A percentile compares a stretch with the other conserved stretches of the same genome.
Conservation (phyloP, 2,888 invertebrate species). For the Agrochola circellaris region DNA sequence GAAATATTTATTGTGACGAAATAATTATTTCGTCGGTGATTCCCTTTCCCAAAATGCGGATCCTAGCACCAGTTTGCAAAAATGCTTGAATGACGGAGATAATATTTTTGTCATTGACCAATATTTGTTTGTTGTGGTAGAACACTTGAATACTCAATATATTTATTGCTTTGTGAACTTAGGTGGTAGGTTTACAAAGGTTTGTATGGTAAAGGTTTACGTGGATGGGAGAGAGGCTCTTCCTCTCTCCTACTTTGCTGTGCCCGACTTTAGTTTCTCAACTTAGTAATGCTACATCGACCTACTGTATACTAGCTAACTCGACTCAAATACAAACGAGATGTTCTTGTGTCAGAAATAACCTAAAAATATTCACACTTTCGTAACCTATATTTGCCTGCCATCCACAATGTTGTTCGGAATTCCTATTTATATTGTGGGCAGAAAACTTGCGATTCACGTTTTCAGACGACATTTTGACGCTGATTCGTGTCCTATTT, state of each 20-base stretch:
- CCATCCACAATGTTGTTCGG: conserved; percentile 49
- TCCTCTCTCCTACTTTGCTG: no score
- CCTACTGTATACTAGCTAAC: conserved; percentile 2
- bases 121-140: neutral
- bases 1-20: conserved; percentile 2
- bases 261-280: no score
- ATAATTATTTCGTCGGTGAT: neutral
- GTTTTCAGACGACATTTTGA: conserved; percentile 38
- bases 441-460: conserved; percentile 48
- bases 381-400: conserved; percentile 66
- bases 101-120: neutral
- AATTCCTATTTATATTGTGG: conserved; percentile 64
- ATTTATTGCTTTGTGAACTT: no score
- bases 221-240: no score
- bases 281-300: no score
- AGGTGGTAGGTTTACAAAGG: no score
- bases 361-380: conserved; percentile 61
- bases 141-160: neutral
- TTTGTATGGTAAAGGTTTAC: no score
- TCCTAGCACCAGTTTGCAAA: neutral
- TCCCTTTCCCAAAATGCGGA: neutral
- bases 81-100: neutral
- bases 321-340: conserved; percentile 5
- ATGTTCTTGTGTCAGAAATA: conserved; percentile 45
- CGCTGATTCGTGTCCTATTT: conserved; percentile 20